Evolutionary conservation across 2,888 invertebrate species (phyloP), one percentile per base, ranked within the genome.

Genomic region (Ochropleura plecta): DNA sequence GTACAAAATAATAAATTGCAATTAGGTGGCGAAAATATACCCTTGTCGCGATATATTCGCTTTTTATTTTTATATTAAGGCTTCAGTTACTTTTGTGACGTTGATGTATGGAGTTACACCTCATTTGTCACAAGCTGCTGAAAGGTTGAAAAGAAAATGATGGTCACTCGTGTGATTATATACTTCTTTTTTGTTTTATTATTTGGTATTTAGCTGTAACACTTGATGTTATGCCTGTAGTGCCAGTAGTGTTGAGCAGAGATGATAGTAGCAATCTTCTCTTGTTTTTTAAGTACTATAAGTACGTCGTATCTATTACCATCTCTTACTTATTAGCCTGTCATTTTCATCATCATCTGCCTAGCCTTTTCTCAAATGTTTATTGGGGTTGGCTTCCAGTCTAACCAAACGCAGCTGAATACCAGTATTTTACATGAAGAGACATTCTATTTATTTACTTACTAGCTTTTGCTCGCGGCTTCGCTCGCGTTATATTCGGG

Each of bases 81-180:
- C 30, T 10, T 62, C 81, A 68, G 78, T 78, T 71, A 71, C 73
- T 77, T 77, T 72, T 72, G 76, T 84, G 84, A 84, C 84, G 71
- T 79, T 82, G 83, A 84, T 77, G 48, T 77, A 84, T 84, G 79
- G 66, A 73, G 67, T 76, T 71, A 71, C 74, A 85, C 68, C 70
- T 78, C 85, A 84, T 84, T 84, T 85, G 85, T 84, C 77, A 85
- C 59, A 63, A 70, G 68, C 65, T 60, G 79, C 42, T 82, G 85
- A 79, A 82, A 71, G 76, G 76, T 66, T 82, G 65, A 69, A 75
- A 65, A 60, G 76, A 78, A 85, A 82, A 79, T 70, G 60, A 72
- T 78, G 76, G 73, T 81, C 84, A 83, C 70, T 80, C 59, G 63
- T 69, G 60, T 51, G 55, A 62, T 66, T 51, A 18, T 49, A 57